These are phyloP conservation scores for Hydropsyche tenuis DNA, from an alignment of 1,140 invertebrate genomes.

Conservation along the genomic window DNA sequence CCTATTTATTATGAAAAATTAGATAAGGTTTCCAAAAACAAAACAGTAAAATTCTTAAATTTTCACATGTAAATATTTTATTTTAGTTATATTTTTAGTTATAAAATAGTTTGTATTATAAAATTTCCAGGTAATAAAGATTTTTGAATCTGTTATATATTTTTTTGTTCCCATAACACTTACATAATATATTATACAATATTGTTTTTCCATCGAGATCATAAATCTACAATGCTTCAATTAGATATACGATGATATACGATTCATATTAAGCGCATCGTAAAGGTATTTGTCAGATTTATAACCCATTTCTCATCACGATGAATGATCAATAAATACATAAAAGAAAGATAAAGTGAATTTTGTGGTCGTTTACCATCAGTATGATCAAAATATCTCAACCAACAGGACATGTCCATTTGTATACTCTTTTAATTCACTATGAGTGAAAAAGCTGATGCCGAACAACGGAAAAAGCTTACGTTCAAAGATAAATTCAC, in stretches of 20 bases:
- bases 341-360: neutral
- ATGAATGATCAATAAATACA: neutral
- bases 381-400: too few species aligned
- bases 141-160: neutral
- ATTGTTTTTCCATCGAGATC: too few species aligned
- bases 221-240: constrained; percentile 7
- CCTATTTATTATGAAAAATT: too few species aligned
- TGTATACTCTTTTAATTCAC: too few species aligned
- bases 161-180: too few species aligned
- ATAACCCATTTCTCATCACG: neutral
- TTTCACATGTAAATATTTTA: constrained; percentile 14
- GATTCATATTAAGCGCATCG: neutral
- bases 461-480: neutral
- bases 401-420: too few species aligned
- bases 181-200: neutral
- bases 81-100: constrained; percentile 12
- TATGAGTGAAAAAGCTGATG: neutral
- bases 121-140: neutral
- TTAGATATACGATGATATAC: neutral
- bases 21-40: too few species aligned
- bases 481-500: constrained; percentile 53
- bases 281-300: constrained; percentile 13
- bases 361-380: neutral
- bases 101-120: too few species aligned
- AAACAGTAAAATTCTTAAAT: too few species aligned